phyloP scores from a whole-genome alignment of 2,888 invertebrate species.

The Boloria euphrosyne region DNA sequence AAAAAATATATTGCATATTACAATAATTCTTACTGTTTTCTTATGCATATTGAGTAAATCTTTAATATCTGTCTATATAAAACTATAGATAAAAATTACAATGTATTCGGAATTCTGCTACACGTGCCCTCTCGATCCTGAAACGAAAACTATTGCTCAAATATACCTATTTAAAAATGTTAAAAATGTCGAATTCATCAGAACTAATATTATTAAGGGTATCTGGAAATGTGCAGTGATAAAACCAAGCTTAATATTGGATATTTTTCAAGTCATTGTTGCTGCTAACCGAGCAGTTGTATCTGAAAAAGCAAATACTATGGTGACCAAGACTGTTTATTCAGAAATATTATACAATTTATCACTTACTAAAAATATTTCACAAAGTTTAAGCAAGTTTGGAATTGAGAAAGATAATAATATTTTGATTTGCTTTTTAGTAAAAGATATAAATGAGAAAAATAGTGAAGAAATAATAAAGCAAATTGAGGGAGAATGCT shows the following conservation, averaged over 20 bases:
- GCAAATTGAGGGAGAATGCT: constrained; percentile 79
- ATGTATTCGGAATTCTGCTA: constrained; percentile 57
- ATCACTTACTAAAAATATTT: constrained; percentile 86
- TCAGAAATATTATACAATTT: constrained; percentile 87
- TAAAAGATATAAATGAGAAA: constrained; percentile 48
- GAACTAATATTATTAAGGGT: constrained; percentile 80
- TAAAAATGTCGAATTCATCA: constrained; percentile 79
- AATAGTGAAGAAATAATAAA: constrained; percentile 59
- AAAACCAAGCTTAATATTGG: constrained; percentile 83
- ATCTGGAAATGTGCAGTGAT: constrained; percentile 83
- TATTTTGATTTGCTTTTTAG: constrained; percentile 63
- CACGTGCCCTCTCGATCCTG: constrained; percentile 67
- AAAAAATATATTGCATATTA: no score
- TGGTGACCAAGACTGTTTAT: constrained; percentile 84
- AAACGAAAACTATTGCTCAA: constrained; percentile 65
- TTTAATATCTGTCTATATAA: background rate
- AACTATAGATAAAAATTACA: constrained; percentile 11
- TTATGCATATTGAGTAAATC: no score
- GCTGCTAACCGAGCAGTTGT: constrained; percentile 86
- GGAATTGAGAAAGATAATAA: constrained; percentile 75
- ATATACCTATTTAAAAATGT: constrained; percentile 83
- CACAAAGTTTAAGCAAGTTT: constrained; percentile 85
- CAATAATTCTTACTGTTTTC: no score
- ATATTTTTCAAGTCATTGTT: constrained; percentile 82
- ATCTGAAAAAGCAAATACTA: constrained; percentile 65